Conservation (phyloP, 2,888 invertebrate species). For the Ferrisia virgata region DNA sequence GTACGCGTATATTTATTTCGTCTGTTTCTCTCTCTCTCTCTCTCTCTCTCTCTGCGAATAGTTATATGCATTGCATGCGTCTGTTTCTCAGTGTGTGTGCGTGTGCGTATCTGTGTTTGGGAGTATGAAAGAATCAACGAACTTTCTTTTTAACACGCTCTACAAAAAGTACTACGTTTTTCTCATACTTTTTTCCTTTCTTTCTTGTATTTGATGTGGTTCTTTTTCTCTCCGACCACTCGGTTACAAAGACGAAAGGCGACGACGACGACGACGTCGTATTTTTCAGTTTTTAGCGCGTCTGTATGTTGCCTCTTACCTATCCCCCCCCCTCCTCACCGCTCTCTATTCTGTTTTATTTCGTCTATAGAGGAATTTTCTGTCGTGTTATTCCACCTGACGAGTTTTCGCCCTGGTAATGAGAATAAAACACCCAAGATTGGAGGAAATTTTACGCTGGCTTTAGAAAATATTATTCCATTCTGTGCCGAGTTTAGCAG, state of each 20-base stretch:
- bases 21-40: background rate
- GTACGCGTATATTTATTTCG: background rate
- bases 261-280: background rate
- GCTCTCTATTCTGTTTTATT: no score
- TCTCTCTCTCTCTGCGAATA: no score
- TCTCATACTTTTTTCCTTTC: background rate
- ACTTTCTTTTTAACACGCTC: constrained; percentile 5
- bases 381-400: background rate
- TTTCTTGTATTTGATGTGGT: background rate
- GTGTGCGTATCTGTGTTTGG: background rate
- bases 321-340: no score
- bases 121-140: constrained; percentile 2
- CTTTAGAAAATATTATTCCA: no score
- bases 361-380: background rate
- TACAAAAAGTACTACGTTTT: background rate
- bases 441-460: background rate
- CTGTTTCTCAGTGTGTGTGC: no score
- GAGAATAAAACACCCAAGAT: background rate
- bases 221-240: no score
- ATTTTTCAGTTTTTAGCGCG: background rate
- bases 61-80: no score
- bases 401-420: background rate
- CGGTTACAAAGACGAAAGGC: no score
- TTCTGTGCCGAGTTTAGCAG: background rate
- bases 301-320: background rate